Conservation (phyloP, 2,113 vertebrate species). For the Craseonycteris thonglongyai region DNA sequence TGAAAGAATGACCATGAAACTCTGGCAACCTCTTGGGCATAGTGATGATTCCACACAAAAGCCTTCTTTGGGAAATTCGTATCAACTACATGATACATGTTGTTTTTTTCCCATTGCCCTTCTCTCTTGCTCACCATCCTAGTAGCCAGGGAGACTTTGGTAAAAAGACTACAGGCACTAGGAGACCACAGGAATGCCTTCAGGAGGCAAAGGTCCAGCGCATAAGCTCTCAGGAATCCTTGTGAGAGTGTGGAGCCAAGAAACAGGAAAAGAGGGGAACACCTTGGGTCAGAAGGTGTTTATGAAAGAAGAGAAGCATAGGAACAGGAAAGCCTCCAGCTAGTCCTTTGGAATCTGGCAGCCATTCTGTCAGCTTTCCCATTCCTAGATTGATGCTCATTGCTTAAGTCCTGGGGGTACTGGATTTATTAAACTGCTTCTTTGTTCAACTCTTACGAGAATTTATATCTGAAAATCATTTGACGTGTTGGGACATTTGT, state of each 20-base stretch:
- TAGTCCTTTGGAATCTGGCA: constrained; percentile 7
- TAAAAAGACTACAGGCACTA: background rate
- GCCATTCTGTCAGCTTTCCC: constrained; percentile 12
- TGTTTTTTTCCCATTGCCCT: background rate
- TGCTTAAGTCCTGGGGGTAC: background rate
- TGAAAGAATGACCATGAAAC: background rate
- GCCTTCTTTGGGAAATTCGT: background rate
- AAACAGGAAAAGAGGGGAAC: background rate
- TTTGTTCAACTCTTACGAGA: constrained; percentile 1
- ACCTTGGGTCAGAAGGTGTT: constrained; percentile 11
- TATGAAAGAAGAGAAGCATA: background rate
- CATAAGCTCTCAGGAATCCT: background rate
- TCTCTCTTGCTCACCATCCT: background rate
- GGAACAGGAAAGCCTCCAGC: background rate
- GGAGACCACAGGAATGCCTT: background rate
- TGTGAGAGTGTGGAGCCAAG: background rate
- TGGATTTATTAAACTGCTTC: constrained; percentile 15
- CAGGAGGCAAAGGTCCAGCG: background rate
- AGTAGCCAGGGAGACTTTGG: background rate
- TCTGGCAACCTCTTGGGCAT: background rate
- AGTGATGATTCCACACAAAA: background rate
- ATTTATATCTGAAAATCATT: background rate
- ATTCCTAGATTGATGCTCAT: constrained; percentile 22
- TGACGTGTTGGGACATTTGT: background rate
- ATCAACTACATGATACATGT: background rate